Base-by-base conservation (phyloP, 1,140 invertebrate genomes). In the Venturia canescens region DNA sequence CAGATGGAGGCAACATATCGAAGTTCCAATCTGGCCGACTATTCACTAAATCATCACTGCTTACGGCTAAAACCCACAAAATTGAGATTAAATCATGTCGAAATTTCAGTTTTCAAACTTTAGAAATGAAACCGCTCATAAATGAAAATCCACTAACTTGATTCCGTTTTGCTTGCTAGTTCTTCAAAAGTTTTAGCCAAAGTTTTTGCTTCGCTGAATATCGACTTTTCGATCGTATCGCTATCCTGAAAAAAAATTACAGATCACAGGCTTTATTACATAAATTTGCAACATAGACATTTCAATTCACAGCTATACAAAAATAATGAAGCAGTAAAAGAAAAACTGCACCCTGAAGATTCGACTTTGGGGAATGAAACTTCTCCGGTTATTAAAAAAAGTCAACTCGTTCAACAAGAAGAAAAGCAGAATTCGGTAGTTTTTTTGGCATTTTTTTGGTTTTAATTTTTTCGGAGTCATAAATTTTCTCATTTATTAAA, bases 131-230 rank as follows among this genome's bases (percentile, higher is more conserved):
- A n/a, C n/a, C n/a, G n/a, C 16, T 16, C n/a, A 18, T 16, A 53
- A 53, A 77, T 44, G 9, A 80, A 72, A 18, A 72, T 50, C 44
- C 80, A 89, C 87, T 18, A 85, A 53, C 31, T 81, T 9, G 80
- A 84, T 50, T 69, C 80, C 18, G 86, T 77, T 53, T 81, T 86
- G 29, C 67, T 38, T 44, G 88, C 84, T 11, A 88, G 74, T 66
- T 89, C 87, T 60, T 87, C 86, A 80, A 90, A 89, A 70, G 86
- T 86, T 81, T 71, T 86, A 66, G 88, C 87, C 75, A 90, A 80
- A 66, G 50, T 27, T 76, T 82, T 87, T 6, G 88, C 89, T 79
- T 89, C 87, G 9, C 79, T 44, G 13, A 85, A 26, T 83, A 90
- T 88, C 27, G 84, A 84, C 31, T 84, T 83, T 71, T 86, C 75